Conservation (phyloP, 2,797 vertebrate species). For the Gymnoscopelus braueri region DNA sequence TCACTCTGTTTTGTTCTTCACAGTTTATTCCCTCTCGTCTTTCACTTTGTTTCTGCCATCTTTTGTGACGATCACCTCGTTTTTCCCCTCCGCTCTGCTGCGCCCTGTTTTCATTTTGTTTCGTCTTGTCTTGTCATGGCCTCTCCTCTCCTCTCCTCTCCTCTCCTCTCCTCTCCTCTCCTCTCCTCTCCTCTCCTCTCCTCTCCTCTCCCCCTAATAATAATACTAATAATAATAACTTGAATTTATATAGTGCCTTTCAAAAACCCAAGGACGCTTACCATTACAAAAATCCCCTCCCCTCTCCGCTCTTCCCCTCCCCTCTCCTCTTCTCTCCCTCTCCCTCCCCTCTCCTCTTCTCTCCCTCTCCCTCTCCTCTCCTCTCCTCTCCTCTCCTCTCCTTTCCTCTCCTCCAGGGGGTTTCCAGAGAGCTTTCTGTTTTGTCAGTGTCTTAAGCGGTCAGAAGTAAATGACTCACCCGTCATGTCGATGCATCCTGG, state of each 20-base stretch:
- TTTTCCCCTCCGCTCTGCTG: too few species aligned
- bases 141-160: background rate
- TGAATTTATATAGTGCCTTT: too few species aligned
- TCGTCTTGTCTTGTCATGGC: background rate
- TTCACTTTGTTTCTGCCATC: too few species aligned
- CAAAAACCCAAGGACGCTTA: too few species aligned
- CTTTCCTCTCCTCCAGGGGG: background rate
- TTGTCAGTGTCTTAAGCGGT: slow-evolving; percentile 56
- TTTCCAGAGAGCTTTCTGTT: slow-evolving; percentile 59
- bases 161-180: background rate
- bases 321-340: slow-evolving; percentile 9
- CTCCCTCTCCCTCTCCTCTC: background rate
- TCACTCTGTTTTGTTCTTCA: too few species aligned
- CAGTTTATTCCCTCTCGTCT: too few species aligned
- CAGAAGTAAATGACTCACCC: slow-evolving; percentile 61
- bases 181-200: background rate
- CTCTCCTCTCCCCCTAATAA: background rate
- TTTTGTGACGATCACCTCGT: too few species aligned
- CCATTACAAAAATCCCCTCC: too few species aligned
- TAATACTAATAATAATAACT: too few species aligned
- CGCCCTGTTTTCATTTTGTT: too few species aligned
- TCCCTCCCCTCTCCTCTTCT: too few species aligned
- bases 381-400: too few species aligned
- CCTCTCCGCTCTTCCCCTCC: background rate
- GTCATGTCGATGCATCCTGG: slow-evolving; percentile 36